A percentile compares a stretch with the other conserved stretches of the same genome.
phyloP scores from a whole-genome alignment of 2,888 invertebrate species.

The Choreutis nemorana region DNA sequence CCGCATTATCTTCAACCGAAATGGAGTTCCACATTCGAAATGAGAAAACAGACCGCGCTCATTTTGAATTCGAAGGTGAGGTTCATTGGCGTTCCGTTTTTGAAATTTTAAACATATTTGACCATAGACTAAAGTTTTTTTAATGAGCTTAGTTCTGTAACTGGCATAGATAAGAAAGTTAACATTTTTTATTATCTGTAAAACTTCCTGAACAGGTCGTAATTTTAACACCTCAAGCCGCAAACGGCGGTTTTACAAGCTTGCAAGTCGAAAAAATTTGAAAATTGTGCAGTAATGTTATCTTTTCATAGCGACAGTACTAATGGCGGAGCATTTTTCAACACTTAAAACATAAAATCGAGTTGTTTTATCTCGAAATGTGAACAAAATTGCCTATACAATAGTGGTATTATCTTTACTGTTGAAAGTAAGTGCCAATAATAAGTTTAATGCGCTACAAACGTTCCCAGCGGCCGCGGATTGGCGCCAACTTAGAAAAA shows the following conservation, averaged over 20 bases:
- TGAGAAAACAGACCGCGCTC: slow-evolving; percentile 13
- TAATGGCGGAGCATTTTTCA: slow-evolving; percentile 40
- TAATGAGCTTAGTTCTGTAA: neutral
- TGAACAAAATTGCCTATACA: slow-evolving; percentile 48
- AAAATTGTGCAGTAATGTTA: slow-evolving; percentile 30
- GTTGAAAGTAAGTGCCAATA: slow-evolving; percentile 49
- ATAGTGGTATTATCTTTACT: slow-evolving; percentile 54
- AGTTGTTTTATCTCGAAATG: slow-evolving; percentile 47
- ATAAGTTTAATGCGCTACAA: slow-evolving; percentile 43
- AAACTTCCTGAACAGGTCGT: slow-evolving; percentile 26
- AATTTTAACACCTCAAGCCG: slow-evolving; percentile 24
- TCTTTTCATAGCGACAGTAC: slow-evolving; percentile 27
- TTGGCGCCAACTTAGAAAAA: slow-evolving; percentile 38
- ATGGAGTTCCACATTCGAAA: slow-evolving; percentile 21
- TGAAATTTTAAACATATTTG: neutral
- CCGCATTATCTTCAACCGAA: slow-evolving; percentile 30
- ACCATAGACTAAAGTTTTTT: neutral
- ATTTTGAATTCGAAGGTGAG: slow-evolving; percentile 10
- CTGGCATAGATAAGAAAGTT: no score
- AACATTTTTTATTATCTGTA: slow-evolving; percentile 34
- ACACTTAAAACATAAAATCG: slow-evolving; percentile 50
- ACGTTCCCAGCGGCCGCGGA: slow-evolving; percentile 29
- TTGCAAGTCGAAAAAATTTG: slow-evolving; percentile 31
- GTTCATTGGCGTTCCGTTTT: slow-evolving; percentile 6
- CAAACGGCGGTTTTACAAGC: slow-evolving; percentile 23